These are phyloP conservation scores for Macquaria ambigua DNA, from an alignment of 2,113 vertebrate genomes.

Conservation along the genomic window DNA sequence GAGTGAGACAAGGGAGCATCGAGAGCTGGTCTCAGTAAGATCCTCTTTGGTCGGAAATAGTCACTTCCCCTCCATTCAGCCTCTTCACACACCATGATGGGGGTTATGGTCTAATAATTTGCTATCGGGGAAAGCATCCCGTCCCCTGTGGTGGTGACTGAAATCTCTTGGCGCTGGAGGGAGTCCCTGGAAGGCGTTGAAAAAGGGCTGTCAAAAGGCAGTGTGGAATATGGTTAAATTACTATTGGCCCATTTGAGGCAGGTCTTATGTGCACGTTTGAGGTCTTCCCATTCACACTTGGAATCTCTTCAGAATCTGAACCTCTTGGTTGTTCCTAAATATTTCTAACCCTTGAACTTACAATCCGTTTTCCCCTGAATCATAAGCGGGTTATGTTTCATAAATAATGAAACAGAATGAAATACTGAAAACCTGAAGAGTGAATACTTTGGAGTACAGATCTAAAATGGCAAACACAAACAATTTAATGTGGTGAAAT, in stretches of 20 bases:
- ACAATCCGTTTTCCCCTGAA: not conserved
- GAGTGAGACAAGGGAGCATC: slow-evolving; percentile 33
- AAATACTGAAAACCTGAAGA: not conserved
- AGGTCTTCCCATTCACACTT: slow-evolving; percentile 31
- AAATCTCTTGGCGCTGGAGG: slow-evolving; percentile 55
- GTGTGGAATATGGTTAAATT: slow-evolving; percentile 54
- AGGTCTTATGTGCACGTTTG: slow-evolving; percentile 33
- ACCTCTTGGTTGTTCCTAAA: not conserved
- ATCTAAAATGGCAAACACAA: too few relatives aligned
- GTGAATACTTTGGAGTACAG: not conserved
- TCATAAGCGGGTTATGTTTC: not conserved
- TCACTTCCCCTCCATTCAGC: slow-evolving; percentile 39
- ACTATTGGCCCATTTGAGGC: slow-evolving; percentile 45
- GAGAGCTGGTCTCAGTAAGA: slow-evolving; percentile 44
- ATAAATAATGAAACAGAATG: not conserved
- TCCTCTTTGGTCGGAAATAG: slow-evolving; percentile 62
- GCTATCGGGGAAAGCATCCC: slow-evolving; percentile 47
- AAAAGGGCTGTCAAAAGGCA: slow-evolving; percentile 50
- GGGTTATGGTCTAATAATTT: slow-evolving; percentile 69
- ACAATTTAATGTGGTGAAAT: not conserved
- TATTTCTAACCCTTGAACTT: not conserved
- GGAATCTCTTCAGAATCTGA: not conserved
- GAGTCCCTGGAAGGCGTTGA: slow-evolving; percentile 47
- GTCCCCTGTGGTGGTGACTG: slow-evolving; percentile 51
- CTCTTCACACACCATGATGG: slow-evolving; percentile 62